Base-by-base conservation (phyloP, 2,113 vertebrate genomes). In the Tylochromis polylepis region DNA sequence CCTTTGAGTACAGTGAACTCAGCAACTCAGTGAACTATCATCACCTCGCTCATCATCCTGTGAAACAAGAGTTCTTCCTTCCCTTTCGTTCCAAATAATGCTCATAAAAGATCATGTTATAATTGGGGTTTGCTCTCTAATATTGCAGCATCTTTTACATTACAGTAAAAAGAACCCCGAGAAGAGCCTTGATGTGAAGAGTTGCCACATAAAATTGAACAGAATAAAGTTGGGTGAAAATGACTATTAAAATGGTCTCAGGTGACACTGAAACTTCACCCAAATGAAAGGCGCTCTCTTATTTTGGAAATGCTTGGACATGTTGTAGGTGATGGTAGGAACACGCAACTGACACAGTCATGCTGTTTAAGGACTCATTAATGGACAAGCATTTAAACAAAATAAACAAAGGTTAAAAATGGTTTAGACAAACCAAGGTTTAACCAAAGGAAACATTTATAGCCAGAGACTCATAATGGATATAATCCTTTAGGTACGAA, bases 391-490 rank as follows among this genome's bases (percentile, higher is more conserved):
- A 16, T 70, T 70, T 27, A 24, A 43, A 46, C 20, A 43, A 70
- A 24, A 43, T 43, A 46, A 70, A 27, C 38, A 27, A 46, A 5
- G 9, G 67, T 46, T 72, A 1, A 16, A 72, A 27, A 70, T 16
- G 5, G 65, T 43, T 59, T 9, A 43, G 38, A 72, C 14, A 5
- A 18, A 62, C 29, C 16, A 62, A 20, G 59, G 3, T 22, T 9
- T 0, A 46, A 72, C 8, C 67, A 11, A 11, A 43, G 14, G 2
- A 27, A 27, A 27, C 14, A 43, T 72, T 72, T 72, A 72, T 0
- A 72, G 65, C 14, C 14, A 70, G 38, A 38, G 20, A 70, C 24
- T 51, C 20, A 31, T 46, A 27, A 4, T 46, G 14, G 65, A 22
- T 36, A 1, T 41, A 67, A 31, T 31, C 31, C 31, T 46, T 51